Base-by-base conservation (phyloP, 1,140 invertebrate species). In the Nomia melanderi region DNA sequence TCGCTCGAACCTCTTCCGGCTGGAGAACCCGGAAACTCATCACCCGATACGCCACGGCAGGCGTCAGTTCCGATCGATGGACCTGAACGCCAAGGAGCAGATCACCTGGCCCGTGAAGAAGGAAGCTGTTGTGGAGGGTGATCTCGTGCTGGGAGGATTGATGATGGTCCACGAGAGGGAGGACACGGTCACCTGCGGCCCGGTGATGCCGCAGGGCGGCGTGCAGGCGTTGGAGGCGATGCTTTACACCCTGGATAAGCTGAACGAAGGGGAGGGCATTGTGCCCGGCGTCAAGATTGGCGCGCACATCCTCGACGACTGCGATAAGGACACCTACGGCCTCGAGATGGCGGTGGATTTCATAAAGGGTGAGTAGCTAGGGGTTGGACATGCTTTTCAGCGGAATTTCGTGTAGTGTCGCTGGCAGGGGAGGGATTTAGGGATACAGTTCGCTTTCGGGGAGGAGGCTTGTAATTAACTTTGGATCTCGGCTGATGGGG, bases 131-230 rank as follows among this genome's bases (percentile, higher is more conserved):
- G 95, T 98, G 3, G 96, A 97, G 87, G 98, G 97, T 0, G 95
- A 98, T 81, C 89, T 97, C 0, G 94, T 97, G 0, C 91, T 99
- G 0, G 98, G 98, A 5, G 98, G 97, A 0, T 92, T 98, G 5
- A 98, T 98, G 96, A 98, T 98, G 98, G 96, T 98, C 0, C 98
- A 99, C 92, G 97, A 98, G 81, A 92, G 98, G n/a, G 96, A 98
- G 87, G 96, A 97, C 82, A 92, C 92, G 31, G 94, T 95, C 69
- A 96, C 95, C 6, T 98, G 98, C 88, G 98, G 98, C 0, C 96
- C 96, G 0, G 95, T 99, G 11, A 98, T 98, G 98, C 97, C 97
- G 0, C 97, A 99, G 90, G 98, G 98, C 1, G 97, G 98, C 8
- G 94, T 97, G 3, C 96, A 99, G 88, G 97, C 98, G 0, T 89